Base-by-base conservation (phyloP, 2,888 invertebrate species). In the Volucella inanis region DNA sequence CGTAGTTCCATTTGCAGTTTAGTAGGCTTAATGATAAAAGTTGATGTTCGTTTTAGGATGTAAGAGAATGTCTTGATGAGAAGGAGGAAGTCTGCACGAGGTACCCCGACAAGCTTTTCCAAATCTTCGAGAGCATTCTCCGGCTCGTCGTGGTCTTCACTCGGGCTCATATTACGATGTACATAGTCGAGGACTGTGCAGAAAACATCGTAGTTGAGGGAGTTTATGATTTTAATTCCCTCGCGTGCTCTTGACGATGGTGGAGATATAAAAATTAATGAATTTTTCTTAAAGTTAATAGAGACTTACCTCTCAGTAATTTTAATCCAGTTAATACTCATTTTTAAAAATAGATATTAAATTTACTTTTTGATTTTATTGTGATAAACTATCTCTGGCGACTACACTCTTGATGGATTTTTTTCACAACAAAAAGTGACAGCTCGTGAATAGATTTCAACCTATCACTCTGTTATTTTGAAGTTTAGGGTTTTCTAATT, bases 21-120 rank as follows among this genome's bases (percentile, higher is more conserved):
- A 3, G 93, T 93, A 39, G 94, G 94, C 87, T 94, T 94, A 57
- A 93, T 92, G 55, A 94, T 92, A 79, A 94, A 92, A 81, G 92
- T 93, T 4, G 91, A 92, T 15, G 93, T 92, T 79, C 93, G 93
- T 71, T 93, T 93, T 83, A 93, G 90, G 64, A 94, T 93, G 87
- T 93, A 92, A 2, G 92, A 92, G 67, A 92, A 90, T 3, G 92
- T 92, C 88, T 92, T 92, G 75, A 92, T 92, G 10, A 92, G 87
- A 3, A 91, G 87, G 31, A 92, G 86, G 45, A 92, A 92, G 68
- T 92, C 92, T 0, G 89, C 72, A 4, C 92, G 88, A 4, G 91
- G 89, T 8, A 91, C 91, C 39, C 91, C 91, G 38, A 91, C 91
- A 54, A 92, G 87, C 15, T 90, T 90, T 78, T 92, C 92, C 22